Base-by-base conservation (phyloP, 2,888 invertebrate genomes). In the Cotesia congregata region DNA sequence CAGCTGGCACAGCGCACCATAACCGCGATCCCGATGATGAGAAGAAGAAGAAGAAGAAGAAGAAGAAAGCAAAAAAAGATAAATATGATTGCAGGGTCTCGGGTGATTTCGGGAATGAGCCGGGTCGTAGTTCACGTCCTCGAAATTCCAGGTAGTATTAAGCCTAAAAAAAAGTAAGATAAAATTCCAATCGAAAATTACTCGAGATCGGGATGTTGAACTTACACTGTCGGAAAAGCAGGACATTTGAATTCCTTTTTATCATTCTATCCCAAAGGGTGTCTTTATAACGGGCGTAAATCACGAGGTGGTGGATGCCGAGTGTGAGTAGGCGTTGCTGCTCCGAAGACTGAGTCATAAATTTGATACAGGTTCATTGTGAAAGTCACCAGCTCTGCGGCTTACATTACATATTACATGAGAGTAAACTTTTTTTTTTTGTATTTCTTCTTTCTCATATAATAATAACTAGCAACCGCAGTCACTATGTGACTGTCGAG, bases 311-410 rank as follows among this genome's bases (percentile, higher is more conserved):
- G 65, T 50, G 7, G 12, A 50, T 50, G 50, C 50, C 6, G 82
- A 84, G 85, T 85, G 84, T 84, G 85, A 85, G 85, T 85, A 82
- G 85, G 85, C 84, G 85, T 50, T 30, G 30, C 30, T 30, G 85
- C 80, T 85, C 82, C 82, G 80, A 79, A 80, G 81, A 81, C 79
- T 80, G 74, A 69, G 80, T 83, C 82, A 85, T 85, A 85, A 85
- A 85, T 85, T 84, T 83, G 80, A 83, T 83, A 83, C 85, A 83
- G 81, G 82, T 83, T 85, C 83, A 85, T 85, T 84, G 82, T 74
- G 75, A 30, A 30, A 30, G 65, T 70, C 67, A 70, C 50, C 41
- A 62, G 20, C n/a, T 12, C 60, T n/a, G 2, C n/a, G 60, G 9
- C n/a, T 9, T 12, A 59, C n/a, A 59, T 12, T n/a, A 59, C 60